phyloP scores from a whole-genome alignment of 2,888 invertebrate species.

The Melinaea marsaeus region DNA sequence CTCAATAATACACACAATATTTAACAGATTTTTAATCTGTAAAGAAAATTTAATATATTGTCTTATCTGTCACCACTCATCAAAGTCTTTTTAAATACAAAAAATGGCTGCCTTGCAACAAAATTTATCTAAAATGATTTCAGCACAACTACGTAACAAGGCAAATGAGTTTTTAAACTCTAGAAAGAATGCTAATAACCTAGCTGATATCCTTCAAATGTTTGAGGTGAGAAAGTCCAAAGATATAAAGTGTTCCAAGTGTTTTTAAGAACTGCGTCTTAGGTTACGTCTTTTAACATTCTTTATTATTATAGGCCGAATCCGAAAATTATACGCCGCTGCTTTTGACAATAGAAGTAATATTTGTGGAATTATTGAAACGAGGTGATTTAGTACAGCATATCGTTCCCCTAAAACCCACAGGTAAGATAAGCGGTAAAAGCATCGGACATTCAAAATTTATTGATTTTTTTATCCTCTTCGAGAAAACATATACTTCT shows the following conservation, averaged over 20 bases:
- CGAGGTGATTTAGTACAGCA: conserved; percentile 81
- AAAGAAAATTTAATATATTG: conserved; percentile 4
- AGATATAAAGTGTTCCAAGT: conserved; percentile 22
- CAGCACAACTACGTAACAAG: conserved; percentile 81
- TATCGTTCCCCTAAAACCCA: conserved; percentile 77
- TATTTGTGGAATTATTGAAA: conserved; percentile 83
- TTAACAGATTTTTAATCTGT: too few species aligned
- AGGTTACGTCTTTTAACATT: conserved; percentile 44
- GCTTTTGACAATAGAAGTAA: conserved; percentile 83
- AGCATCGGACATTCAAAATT: conserved; percentile 28
- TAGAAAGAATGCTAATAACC: conserved; percentile 80
- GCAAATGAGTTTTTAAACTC: conserved; percentile 84
- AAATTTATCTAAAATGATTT: conserved; percentile 77
- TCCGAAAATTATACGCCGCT: conserved; percentile 75
- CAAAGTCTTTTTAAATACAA: conserved; percentile 54
- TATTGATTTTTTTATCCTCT: conserved; percentile 50
- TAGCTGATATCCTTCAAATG: conserved; percentile 82
- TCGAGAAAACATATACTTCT: conserved; percentile 6
- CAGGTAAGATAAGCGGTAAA: conserved; percentile 54
- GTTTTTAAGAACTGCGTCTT: conserved; percentile 34
- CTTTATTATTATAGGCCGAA: conserved; percentile 60
- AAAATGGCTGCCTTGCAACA: conserved; percentile 66
- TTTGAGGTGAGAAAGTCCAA: conserved; percentile 75
- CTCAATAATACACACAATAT: too few species aligned
- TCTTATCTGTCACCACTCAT: conserved; percentile 19